phyloP scores from a whole-genome alignment of 2,888 invertebrate genomes.

The Pammene fasciana region DNA sequence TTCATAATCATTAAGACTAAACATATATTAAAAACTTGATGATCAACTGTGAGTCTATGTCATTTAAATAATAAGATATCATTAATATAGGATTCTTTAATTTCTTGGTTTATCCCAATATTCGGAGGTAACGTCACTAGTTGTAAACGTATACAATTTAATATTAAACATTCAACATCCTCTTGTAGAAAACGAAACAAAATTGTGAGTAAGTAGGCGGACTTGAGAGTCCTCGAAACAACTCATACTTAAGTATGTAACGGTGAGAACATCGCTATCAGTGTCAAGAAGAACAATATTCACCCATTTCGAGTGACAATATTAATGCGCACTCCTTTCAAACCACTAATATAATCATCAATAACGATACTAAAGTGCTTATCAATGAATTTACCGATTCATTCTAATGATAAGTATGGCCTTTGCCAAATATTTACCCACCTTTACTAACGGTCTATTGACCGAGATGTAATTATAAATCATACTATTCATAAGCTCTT shows the following conservation, averaged over 20 bases:
- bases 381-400: slow-evolving; percentile 31
- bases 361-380: slow-evolving; percentile 32
- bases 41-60: no score
- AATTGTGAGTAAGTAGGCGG: slow-evolving; percentile 30
- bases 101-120: no score
- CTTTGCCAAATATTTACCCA: slow-evolving; percentile 29
- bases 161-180: slow-evolving; percentile 13
- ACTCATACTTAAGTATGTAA: slow-evolving; percentile 46
- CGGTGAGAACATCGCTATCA: slow-evolving; percentile 50
- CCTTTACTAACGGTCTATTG: slow-evolving; percentile 23
- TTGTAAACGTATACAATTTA: not conserved
- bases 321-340: slow-evolving; percentile 36
- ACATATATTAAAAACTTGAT: no score
- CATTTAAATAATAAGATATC: no score
- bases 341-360: slow-evolving; percentile 34
- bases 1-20: no score
- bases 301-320: slow-evolving; percentile 44
- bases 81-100: no score
- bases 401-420: slow-evolving; percentile 30
- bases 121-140: no score
- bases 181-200: slow-evolving; percentile 27
- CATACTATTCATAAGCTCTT: slow-evolving; percentile 40
- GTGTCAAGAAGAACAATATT: slow-evolving; percentile 51
- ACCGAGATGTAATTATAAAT: slow-evolving; percentile 43
- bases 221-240: slow-evolving; percentile 46